Evolutionary conservation across 2,888 invertebrate species (phyloP), one percentile per base, ranked within the genome.

Genomic region (Melanostoma mellinum): DNA sequence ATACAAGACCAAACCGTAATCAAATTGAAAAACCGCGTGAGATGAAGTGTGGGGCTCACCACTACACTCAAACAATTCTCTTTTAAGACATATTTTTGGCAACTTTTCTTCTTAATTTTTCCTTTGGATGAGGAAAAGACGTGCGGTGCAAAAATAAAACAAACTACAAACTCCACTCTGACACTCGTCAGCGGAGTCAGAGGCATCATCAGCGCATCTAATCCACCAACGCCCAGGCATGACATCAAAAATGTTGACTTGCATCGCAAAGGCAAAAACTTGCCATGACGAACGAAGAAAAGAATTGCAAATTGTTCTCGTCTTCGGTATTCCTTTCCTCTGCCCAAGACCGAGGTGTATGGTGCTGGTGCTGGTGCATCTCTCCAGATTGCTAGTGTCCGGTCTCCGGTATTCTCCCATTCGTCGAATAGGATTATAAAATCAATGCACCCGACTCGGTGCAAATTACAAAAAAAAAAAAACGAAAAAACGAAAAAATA

Each of bases 401-500:
- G 63, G 58, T 76, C 48, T 79, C 60, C 58, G 79, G 61, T 69
- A 46, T 71, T 80, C 40, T 44, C 36, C 44, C 35, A 55, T 61
- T 73, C 55, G 42, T 44, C 52, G 67, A 61, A 71, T 73, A 56
- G 69, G 79, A 84, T 84, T 75, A 84, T 79, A 84, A 84, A 84
- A 84, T 84, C 84, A 84, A 79, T 84, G 84, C 84, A 79, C 79
- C 67, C 78, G 20, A 20, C 69, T 53, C 69, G 63, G 63, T 63
- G 73, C 58, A 82, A 78, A 76, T 56, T 53, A 40, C 9, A 35
- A 74, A 40, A 58, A 74, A 36, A 53, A 67, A 75, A 42, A 65
- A 74, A 58, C 44, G 38, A 33, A 33, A 36, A 9, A 36, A 38
- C 6, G 4, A 60, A 60, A 30, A 46, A 63, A 63, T 53, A 53